These are phyloP conservation scores for Elaphurus davidianus DNA, from an alignment of 2,113 vertebrate species.

Conservation along the genomic window DNA sequence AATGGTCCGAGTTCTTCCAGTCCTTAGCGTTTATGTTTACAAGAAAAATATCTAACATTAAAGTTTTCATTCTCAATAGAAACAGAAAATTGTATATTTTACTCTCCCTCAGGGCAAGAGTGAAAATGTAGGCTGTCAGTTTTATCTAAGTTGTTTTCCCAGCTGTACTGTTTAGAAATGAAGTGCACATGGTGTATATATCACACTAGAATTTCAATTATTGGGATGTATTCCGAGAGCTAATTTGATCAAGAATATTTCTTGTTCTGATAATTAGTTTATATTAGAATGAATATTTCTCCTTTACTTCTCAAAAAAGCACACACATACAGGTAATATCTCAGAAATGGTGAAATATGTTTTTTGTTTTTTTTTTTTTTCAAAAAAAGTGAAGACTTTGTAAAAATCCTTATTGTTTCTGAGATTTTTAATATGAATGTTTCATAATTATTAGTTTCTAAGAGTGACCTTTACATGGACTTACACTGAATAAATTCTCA, in stretches of 20 bases:
- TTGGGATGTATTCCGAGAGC: neutral
- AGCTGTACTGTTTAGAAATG: neutral
- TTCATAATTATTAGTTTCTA: slow-evolving; percentile 4
- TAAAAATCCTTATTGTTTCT: neutral
- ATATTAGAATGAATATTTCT: neutral
- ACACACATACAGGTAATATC: neutral
- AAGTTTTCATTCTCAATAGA: slow-evolving; percentile 15
- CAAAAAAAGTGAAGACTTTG: neutral
- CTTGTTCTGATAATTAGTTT: neutral
- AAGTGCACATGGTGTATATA: neutral
- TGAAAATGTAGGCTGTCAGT: slow-evolving; percentile 12
- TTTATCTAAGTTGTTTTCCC: slow-evolving; percentile 36
- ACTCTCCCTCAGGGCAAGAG: neutral
- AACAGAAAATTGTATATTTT: slow-evolving; percentile 29
- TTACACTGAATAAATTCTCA: neutral
- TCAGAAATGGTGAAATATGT: neutral
- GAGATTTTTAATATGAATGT: neutral
- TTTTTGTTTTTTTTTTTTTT: neutral
- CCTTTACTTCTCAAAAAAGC: slow-evolving; percentile 11
- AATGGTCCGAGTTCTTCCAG: neutral
- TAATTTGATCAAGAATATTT: neutral
- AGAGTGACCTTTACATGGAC: neutral
- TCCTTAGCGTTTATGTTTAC: neutral
- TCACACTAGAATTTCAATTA: neutral
- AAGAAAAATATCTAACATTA: slow-evolving; percentile 9